Evolutionary conservation across 2,113 vertebrate genomes (phyloP).

Genomic region (Phylloscopus trochiloides): DNA sequence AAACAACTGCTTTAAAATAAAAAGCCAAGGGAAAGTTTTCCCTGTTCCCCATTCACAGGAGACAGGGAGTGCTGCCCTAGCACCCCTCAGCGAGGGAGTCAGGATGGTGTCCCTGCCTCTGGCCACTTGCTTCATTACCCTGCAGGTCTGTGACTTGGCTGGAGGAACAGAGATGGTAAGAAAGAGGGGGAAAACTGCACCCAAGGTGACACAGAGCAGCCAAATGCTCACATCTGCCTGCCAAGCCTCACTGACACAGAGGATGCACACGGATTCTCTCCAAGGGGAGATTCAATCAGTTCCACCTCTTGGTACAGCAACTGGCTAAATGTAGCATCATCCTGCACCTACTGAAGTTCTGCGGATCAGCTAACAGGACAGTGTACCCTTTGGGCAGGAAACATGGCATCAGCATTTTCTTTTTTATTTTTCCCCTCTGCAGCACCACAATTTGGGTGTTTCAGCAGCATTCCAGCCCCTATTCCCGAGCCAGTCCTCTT

Average conservation of each 20-base stretch:
- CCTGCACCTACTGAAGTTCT: neutral
- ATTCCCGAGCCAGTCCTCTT: neutral
- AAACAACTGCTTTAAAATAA: neutral
- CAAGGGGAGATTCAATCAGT: neutral
- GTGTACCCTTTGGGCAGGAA: neutral
- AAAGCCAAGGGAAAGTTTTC: neutral
- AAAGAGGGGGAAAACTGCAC: neutral
- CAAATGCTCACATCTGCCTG: neutral
- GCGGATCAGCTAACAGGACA: accelerated
- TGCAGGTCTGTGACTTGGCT: neutral
- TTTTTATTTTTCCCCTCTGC: neutral
- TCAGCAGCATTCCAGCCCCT: neutral
- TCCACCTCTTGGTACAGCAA: neutral
- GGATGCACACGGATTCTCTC: neutral
- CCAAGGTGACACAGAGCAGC: neutral
- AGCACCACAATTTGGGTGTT: accelerated
- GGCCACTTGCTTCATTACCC: neutral
- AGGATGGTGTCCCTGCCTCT: neutral
- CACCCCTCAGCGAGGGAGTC: neutral
- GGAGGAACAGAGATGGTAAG: neutral
- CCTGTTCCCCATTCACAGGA: neutral
- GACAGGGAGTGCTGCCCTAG: neutral
- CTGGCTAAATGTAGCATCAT: neutral
- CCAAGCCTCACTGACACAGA: accelerated
- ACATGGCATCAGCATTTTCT: neutral